Percentiles rank a stretch among this genome's conserved stretches.
Conservation (phyloP, 2,797 vertebrate species). For the Pelobates cultripes region DNA sequence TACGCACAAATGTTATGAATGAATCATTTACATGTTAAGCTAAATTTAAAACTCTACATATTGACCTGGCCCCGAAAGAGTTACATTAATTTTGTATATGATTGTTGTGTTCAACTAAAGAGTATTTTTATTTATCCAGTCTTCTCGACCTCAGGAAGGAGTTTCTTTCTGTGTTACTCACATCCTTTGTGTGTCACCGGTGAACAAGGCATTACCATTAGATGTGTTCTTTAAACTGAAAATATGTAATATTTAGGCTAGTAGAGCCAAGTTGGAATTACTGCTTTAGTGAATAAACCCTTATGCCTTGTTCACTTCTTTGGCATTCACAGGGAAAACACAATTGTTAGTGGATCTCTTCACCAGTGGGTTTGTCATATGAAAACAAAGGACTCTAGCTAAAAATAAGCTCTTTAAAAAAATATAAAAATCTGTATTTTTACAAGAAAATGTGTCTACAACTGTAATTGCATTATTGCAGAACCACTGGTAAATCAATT, state of each 20-base stretch:
- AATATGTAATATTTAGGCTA: too few species aligned
- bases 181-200: neutral
- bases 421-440: conserved; percentile 5
- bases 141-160: neutral
- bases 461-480: neutral
- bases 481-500: neutral
- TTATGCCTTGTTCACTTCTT: neutral
- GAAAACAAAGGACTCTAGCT: neutral
- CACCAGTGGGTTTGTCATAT: neutral
- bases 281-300: too few species aligned
- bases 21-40: neutral
- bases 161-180: neutral
- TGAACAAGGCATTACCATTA: neutral
- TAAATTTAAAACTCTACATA: neutral
- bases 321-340: neutral
- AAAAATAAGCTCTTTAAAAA: neutral
- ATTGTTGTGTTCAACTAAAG: too few species aligned
- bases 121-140: neutral
- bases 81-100: too few species aligned
- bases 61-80: too few species aligned
- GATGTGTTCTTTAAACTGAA: too few species aligned
- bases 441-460: neutral
- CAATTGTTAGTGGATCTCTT: neutral
- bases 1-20: neutral
- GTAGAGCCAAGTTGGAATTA: too few species aligned